Evolutionary conservation across 2,888 invertebrate species (phyloP).

Genomic region (Blastobasis adustella): DNA sequence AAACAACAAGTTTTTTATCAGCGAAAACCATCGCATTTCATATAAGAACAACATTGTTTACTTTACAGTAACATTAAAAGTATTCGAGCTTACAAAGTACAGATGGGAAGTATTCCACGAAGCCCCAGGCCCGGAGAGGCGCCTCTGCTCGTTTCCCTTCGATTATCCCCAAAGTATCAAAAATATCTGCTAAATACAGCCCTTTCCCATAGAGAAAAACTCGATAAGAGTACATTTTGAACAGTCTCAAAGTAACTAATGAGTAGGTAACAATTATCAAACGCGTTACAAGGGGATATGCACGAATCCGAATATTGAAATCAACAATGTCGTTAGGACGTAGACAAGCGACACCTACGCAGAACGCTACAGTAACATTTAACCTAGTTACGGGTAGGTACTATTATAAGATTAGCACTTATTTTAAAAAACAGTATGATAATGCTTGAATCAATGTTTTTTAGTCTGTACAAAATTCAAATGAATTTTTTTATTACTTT

Average conservation of each 20-base stretch:
- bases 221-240: conserved; percentile 67
- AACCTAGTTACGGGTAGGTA: conserved; percentile 50
- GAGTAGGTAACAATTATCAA: conserved; percentile 71
- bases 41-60: conserved; percentile 72
- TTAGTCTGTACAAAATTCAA: conserved; percentile 52
- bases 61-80: conserved; percentile 67
- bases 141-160: conserved; percentile 62
- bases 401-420: conserved; percentile 52
- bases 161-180: conserved; percentile 72
- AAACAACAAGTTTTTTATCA: conserved; percentile 66
- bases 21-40: conserved; percentile 68
- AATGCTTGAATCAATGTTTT: conserved; percentile 38
- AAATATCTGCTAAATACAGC: conserved; percentile 72
- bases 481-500: conserved; percentile 33
- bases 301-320: conserved; percentile 62
- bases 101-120: conserved; percentile 31
- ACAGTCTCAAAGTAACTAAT: conserved; percentile 74
- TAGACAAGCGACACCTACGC: conserved; percentile 60
- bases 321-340: conserved; percentile 56
- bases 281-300: conserved; percentile 65
- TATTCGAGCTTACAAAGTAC: conserved; percentile 57
- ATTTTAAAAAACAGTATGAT: conserved; percentile 43
- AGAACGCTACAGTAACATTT: conserved; percentile 57
- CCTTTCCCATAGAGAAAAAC: conserved; percentile 72
- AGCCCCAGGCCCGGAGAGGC: too few relatives aligned